These are phyloP conservation scores for Timema cristinae DNA, from an alignment of 2,888 invertebrate genomes.

Conservation along the genomic window DNA sequence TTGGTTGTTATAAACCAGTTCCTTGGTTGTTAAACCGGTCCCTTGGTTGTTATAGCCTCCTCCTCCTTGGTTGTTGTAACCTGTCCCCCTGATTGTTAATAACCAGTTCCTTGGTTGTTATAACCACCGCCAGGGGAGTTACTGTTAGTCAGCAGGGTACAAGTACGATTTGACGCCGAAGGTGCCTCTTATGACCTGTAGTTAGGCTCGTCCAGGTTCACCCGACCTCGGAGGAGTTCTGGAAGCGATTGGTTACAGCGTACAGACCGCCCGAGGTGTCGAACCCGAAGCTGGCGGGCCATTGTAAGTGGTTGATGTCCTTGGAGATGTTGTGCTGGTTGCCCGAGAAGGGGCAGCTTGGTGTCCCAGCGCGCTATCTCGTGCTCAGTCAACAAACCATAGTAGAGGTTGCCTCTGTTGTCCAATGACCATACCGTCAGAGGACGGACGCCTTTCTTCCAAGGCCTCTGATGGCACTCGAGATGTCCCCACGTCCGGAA, in stretches of 20 bases:
- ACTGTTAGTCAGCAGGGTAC: not conserved
- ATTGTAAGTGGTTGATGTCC: conserved; percentile 64
- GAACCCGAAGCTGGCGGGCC: conserved; percentile 65
- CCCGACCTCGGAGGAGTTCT: conserved; percentile 58
- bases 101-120: not conserved
- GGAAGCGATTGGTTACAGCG: conserved; percentile 63
- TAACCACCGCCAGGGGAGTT: not conserved
- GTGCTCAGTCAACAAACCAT: conserved; percentile 63
- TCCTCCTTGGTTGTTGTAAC: not conserved
- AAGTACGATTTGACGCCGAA: conserved; percentile 20
- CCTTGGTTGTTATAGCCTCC: not conserved
- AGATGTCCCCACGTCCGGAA: conserved; percentile 34
- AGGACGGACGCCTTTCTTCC: conserved; percentile 63
- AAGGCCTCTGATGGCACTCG: conserved; percentile 41
- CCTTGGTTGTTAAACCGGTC: not conserved
- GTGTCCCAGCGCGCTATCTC: conserved; percentile 70
- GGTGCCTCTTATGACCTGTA: conserved; percentile 58
- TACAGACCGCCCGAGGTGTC: conserved; percentile 62
- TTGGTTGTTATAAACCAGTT: not conserved
- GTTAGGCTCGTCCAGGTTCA: conserved; percentile 58
- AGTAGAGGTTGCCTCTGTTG: conserved; percentile 63
- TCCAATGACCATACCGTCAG: conserved; percentile 75
- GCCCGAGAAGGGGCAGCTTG: conserved; percentile 43
- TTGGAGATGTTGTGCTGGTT: conserved; percentile 63
- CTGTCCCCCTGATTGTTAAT: not conserved